phyloP scores from a whole-genome alignment of 2,888 invertebrate genomes.

The Zootermopsis nevadensis region DNA sequence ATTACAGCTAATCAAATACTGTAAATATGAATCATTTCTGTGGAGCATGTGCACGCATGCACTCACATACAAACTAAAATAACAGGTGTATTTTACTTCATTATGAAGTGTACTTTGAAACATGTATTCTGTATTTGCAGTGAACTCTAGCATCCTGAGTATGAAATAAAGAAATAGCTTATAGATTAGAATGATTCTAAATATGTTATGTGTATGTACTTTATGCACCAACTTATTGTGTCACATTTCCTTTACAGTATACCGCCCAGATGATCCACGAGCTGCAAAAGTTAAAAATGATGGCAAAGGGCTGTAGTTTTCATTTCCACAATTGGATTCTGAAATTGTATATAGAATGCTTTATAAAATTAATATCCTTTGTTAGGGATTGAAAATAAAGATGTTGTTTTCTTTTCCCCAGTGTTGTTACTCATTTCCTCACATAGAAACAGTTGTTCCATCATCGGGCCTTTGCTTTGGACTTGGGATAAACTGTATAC shows the following conservation, averaged over 20 bases:
- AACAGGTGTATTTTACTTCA: background rate
- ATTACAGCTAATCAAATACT: too few species aligned
- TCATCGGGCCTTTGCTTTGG: too few species aligned
- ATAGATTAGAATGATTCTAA: background rate
- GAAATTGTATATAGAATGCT: background rate
- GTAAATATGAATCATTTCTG: too few species aligned
- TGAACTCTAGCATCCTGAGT: background rate
- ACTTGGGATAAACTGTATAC: too few species aligned
- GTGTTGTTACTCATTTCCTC: too few species aligned
- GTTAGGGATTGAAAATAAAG: background rate
- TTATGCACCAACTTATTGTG: background rate
- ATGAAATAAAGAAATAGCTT: background rate
- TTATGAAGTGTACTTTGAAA: background rate
- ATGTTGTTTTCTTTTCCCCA: background rate
- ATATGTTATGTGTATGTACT: background rate
- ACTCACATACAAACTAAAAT: background rate
- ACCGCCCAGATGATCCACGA: constrained; percentile 76
- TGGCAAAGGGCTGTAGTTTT: constrained; percentile 53
- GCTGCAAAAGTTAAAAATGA: constrained; percentile 69
- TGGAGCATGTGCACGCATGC: too few species aligned
- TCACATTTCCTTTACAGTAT: constrained; percentile 60
- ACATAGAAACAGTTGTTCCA: too few species aligned
- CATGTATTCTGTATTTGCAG: background rate
- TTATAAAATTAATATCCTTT: background rate
- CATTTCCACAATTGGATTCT: background rate